Percentiles rank a stretch among this genome's conserved stretches.
Conservation (phyloP, 2,797 vertebrate genomes). For the Danio choprae region DNA sequence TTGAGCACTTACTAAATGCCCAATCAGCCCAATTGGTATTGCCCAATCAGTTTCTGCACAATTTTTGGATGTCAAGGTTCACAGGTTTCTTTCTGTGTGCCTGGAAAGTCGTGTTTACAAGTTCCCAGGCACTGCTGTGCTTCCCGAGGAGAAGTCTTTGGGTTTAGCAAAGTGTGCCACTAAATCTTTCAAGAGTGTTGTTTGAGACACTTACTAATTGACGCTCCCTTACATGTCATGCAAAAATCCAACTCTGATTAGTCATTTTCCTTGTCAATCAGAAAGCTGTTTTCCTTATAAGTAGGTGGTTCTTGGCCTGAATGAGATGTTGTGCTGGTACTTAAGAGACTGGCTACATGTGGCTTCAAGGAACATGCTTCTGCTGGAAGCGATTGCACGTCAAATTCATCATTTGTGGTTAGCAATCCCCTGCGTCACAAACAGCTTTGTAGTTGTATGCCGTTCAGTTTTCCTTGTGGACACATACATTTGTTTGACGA, state of each 20-base stretch:
- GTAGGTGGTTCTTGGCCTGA: constrained; percentile 63
- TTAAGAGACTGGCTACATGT: constrained; percentile 67
- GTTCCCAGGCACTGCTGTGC: neutral
- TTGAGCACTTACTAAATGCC: neutral
- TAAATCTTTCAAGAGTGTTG: neutral
- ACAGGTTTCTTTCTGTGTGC: neutral
- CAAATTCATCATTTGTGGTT: constrained; percentile 27
- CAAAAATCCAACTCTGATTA: neutral
- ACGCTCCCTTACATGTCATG: neutral
- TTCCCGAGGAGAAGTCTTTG: neutral
- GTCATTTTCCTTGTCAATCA: constrained; percentile 1
- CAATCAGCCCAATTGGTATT: no score
- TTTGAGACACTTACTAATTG: neutral
- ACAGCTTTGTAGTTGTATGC: neutral
- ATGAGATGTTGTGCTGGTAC: constrained; percentile 67
- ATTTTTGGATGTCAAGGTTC: neutral
- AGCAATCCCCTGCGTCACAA: neutral
- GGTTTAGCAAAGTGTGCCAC: neutral
- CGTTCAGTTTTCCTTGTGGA: neutral
- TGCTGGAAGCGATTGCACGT: constrained; percentile 10
- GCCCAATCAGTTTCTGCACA: neutral
- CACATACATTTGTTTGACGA: neutral
- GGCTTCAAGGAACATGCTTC: constrained; percentile 20
- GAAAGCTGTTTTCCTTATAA: neutral
- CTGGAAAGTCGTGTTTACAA: neutral